phyloP scores from a whole-genome alignment of 1,140 invertebrate species.

The Gryon sp. region DNA sequence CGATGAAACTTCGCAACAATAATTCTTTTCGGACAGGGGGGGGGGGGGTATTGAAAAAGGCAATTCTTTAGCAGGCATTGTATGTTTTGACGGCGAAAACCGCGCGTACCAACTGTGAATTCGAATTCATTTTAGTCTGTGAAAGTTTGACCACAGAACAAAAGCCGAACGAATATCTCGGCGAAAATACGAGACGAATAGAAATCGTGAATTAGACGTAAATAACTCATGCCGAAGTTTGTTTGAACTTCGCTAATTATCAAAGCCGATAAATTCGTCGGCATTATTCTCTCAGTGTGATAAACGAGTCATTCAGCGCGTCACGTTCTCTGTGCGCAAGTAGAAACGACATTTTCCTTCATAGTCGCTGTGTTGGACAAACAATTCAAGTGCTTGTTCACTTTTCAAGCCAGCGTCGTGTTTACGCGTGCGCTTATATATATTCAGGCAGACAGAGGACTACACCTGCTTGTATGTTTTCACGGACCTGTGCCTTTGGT shows the following conservation, averaged over 20 bases:
- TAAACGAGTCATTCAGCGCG: conserved; percentile 72
- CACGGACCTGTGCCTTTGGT: conserved; percentile 51
- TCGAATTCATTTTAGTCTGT: conserved; percentile 17
- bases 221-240: conserved; percentile 42
- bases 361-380: conserved; percentile 36
- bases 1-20: conserved; percentile 19
- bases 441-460: conserved; percentile 56
- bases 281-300: conserved; percentile 69
- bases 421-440: conserved; percentile 61
- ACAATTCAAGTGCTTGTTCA: conserved; percentile 56
- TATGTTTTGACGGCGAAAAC: conserved; percentile 39
- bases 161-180: conserved; percentile 17
- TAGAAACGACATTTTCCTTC: conserved; percentile 31
- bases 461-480: conserved; percentile 58
- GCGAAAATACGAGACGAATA: conserved; percentile 17
- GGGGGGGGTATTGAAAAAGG: too few species aligned
- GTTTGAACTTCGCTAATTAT: conserved; percentile 71
- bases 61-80: conserved; percentile 19
- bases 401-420: conserved; percentile 55
- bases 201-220: conserved; percentile 52
- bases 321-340: conserved; percentile 34
- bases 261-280: conserved; percentile 76
- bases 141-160: conserved; percentile 51
- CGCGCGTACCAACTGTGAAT: conserved; percentile 3
- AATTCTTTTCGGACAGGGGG: conserved; percentile 13